Evolutionary conservation across 2,888 invertebrate species (phyloP), one percentile per base, ranked within the genome.

Genomic region (Mactromeris polynyma): DNA sequence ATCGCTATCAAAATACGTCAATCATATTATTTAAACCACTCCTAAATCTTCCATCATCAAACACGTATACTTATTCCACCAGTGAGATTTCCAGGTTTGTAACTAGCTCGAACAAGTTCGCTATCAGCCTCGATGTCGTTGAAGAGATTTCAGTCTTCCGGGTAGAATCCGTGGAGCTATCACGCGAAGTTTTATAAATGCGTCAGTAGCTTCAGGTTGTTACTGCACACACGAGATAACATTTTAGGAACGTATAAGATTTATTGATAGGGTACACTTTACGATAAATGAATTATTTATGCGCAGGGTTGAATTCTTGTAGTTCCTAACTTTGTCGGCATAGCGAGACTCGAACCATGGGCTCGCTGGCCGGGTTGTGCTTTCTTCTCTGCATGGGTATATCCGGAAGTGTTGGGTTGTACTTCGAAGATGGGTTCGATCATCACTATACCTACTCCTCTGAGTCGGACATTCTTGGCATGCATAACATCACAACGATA

Each of bases 391-490:
- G 81, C 14, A 19, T 46, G 46, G 42, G 81, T 82, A 7, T 83
- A n/a, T 26, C 69, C 31, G 21, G 69, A 14, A 36, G 38, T n/a
- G 26, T 11, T 31, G 85, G 46, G 26, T 26, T 90, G 54, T 92
- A 86, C 78, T 94, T 93, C 73, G 91, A 94, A 78, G 89, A 89
- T n/a, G 92, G 92, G 11, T 92, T 83, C 86, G 91, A 92, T 54
- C 93, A 94, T 73, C 92, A 93, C 51, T 94, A 94, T 77, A 93
- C 93, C 0, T 94, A 94, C 85, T 90, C 89, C n/a, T 91, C 93
- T 6, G 89, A 89, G 31, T 92, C 93, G 14, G 92, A 93, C 78
- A 86, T 92, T 31, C 88, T 93, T 14, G 94, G 93, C 1, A 64
- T 92, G 46, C 92, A 93, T 51, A 93, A 94, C 77, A 86, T 94